These are phyloP conservation scores for Drosophila pegasa DNA, from an alignment of 2,888 invertebrate species.

Conservation along the genomic window DNA sequence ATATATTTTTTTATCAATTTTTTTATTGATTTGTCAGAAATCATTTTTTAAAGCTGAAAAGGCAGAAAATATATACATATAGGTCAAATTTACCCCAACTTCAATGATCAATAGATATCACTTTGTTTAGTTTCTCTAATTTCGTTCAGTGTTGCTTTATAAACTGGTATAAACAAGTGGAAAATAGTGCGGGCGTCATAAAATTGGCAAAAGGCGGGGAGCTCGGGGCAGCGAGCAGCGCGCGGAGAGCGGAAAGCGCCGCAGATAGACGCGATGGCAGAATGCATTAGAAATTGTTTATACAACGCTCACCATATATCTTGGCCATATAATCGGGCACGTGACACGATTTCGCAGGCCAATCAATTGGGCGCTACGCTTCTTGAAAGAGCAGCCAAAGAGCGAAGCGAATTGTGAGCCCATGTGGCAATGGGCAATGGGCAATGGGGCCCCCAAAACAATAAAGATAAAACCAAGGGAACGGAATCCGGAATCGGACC, in stretches of 20 bases:
- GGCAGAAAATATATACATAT: not conserved
- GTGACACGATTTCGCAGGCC: slow-evolving; percentile 54
- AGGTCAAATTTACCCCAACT: not conserved
- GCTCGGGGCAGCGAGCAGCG: not conserved
- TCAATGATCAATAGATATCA: not conserved
- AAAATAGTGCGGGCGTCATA: slow-evolving; percentile 24
- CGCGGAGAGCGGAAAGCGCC: not conserved
- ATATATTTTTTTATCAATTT: not conserved
- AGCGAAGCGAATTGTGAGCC: slow-evolving; percentile 1
- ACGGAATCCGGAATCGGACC: slow-evolving; percentile 12
- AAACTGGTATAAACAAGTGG: slow-evolving; percentile 15
- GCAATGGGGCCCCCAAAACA: slow-evolving; percentile 36
- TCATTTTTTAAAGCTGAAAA: not conserved
- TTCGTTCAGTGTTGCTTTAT: slow-evolving; percentile 31
- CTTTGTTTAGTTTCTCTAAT: not conserved
- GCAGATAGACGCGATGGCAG: slow-evolving; percentile 29
- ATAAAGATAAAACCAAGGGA: slow-evolving; percentile 63
- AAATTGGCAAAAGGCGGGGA: slow-evolving; percentile 27
- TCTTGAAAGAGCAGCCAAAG: slow-evolving; percentile 18
- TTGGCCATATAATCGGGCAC: slow-evolving; percentile 57
- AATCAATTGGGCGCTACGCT: slow-evolving; percentile 39
- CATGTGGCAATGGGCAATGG: slow-evolving; percentile 25
- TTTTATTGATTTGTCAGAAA: not conserved
- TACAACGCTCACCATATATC: slow-evolving; percentile 48
- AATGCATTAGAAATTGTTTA: slow-evolving; percentile 52